These are phyloP conservation scores for Papilio aristodemus DNA, from an alignment of 1,140 invertebrate species.

Conservation along the genomic window DNA sequence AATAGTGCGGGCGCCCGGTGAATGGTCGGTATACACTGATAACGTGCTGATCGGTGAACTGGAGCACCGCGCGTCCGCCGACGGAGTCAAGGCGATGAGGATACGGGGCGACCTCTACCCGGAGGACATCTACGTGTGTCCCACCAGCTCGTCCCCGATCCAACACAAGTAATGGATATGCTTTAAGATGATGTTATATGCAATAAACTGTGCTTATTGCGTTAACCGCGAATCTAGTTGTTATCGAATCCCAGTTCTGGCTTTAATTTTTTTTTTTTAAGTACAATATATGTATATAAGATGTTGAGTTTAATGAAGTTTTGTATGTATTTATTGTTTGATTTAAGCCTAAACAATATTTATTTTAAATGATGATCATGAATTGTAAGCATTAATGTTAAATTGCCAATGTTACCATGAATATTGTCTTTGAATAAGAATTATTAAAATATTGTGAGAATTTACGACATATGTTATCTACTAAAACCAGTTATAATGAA, in stretches of 20 bases:
- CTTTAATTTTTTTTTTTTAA: slow-evolving; percentile 28
- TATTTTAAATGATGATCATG: background rate
- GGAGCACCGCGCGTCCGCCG: slow-evolving; percentile 53
- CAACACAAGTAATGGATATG: slow-evolving; percentile 26
- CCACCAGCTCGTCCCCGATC: slow-evolving; percentile 46
- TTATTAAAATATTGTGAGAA: no score
- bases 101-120: slow-evolving; percentile 65
- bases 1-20: slow-evolving; percentile 51
- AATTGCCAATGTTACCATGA: no score
- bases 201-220: background rate
- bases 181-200: background rate
- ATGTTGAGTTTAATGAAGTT: slow-evolving; percentile 1
- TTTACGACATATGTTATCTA: background rate
- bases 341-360: background rate
- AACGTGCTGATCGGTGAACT: slow-evolving; percentile 65
- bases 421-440: no score
- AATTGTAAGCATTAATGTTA: no score
- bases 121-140: slow-evolving; percentile 46
- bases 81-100: slow-evolving; percentile 51
- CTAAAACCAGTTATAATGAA: background rate
- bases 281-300: slow-evolving; percentile 31
- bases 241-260: background rate
- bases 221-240: slow-evolving; percentile 8
- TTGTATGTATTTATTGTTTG: slow-evolving; percentile 9
- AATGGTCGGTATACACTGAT: slow-evolving; percentile 63